Conservation (phyloP, 2,797 vertebrate genomes). For the Sebastes kiyomatsui region DNA sequence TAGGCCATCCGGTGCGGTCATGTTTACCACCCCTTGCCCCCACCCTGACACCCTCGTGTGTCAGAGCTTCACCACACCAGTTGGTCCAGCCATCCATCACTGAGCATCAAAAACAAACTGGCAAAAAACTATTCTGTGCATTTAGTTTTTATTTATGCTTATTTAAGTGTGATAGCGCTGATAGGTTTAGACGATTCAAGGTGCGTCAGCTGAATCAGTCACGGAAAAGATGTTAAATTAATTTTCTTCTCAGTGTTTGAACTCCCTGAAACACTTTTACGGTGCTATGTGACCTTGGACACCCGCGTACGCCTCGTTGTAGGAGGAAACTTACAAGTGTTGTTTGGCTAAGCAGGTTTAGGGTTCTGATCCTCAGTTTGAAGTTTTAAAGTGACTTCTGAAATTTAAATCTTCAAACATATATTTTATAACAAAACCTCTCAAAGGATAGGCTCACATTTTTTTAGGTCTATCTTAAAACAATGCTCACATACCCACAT, state of each 20-base stretch:
- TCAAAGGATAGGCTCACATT: neutral
- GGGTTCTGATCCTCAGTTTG: neutral
- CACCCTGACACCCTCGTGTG: conserved; percentile 55
- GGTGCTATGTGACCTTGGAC: neutral
- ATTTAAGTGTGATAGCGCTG: neutral
- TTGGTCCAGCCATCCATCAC: conserved; percentile 76
- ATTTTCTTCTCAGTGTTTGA: neutral
- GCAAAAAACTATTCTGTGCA: neutral
- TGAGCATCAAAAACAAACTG: conserved; percentile 20
- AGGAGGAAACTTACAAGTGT: neutral
- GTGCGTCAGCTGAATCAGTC: neutral
- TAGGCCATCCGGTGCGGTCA: conserved; percentile 76
- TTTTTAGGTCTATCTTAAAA: neutral
- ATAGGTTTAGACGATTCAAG: neutral
- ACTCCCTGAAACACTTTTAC: neutral
- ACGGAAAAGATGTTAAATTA: conserved; percentile 5
- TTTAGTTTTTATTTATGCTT: neutral
- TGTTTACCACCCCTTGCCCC: conserved; percentile 69
- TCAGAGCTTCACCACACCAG: conserved; percentile 65
- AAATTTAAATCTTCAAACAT: neutral
- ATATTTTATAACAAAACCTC: neutral
- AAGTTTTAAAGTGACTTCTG: neutral
- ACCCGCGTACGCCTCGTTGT: neutral
- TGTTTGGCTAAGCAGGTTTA: neutral
- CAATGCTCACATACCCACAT: neutral